phyloP scores from a whole-genome alignment of 2,888 invertebrate species.

The Bombyx huttoni region DNA sequence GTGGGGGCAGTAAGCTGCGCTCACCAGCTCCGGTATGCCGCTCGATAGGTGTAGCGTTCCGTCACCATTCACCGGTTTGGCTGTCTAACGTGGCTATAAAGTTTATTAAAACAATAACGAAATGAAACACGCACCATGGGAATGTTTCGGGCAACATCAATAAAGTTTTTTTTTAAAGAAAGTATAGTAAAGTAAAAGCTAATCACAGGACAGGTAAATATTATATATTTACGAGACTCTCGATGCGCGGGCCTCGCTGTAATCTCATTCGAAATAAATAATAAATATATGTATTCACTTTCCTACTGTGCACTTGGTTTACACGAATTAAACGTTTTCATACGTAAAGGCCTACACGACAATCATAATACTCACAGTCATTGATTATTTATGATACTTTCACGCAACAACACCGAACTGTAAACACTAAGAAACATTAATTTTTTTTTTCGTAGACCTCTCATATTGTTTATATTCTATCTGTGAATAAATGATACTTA shows the following conservation, averaged over 20 bases:
- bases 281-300: not conserved
- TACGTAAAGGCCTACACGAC: slow-evolving; percentile 41
- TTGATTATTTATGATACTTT: slow-evolving; percentile 32
- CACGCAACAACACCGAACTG: slow-evolving; percentile 50
- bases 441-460: slow-evolving; percentile 1
- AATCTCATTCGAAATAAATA: slow-evolving; percentile 16
- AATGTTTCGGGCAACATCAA: slow-evolving; percentile 59
- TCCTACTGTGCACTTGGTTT: slow-evolving; percentile 7
- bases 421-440: slow-evolving; percentile 56
- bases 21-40: slow-evolving; percentile 21
- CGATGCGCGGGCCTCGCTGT: slow-evolving; percentile 35
- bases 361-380: slow-evolving; percentile 36
- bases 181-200: slow-evolving; percentile 53
- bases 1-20: slow-evolving; percentile 49
- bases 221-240: slow-evolving; percentile 54
- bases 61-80: not conserved
- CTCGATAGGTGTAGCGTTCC: no score
- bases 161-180: slow-evolving; percentile 34
- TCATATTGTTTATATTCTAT: slow-evolving; percentile 27
- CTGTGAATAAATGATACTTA: slow-evolving; percentile 41
- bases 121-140: slow-evolving; percentile 46
- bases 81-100: not conserved
- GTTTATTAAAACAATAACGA: slow-evolving; percentile 17
- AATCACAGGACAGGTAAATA: slow-evolving; percentile 67
- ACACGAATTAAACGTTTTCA: slow-evolving; percentile 3